These are phyloP conservation scores for Eumerus sabulonum DNA, from an alignment of 2,888 invertebrate genomes.

Conservation along the genomic window DNA sequence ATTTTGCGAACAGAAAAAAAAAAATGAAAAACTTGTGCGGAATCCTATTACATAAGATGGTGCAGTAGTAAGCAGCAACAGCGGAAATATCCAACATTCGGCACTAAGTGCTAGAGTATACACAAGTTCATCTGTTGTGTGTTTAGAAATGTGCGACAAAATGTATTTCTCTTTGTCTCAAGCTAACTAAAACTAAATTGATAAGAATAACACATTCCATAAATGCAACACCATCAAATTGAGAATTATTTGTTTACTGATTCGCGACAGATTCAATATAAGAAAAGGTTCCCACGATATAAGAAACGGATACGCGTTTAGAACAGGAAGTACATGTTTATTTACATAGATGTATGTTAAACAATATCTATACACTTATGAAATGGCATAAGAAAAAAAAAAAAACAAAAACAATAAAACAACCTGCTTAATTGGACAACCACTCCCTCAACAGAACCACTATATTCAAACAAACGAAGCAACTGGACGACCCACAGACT, in stretches of 20 bases:
- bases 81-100: constrained; percentile 46
- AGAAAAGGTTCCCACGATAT: too few relatives aligned
- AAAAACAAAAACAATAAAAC: constrained; percentile 14
- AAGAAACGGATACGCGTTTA: too few relatives aligned
- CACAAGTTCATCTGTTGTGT: constrained; percentile 50
- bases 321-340: too few relatives aligned
- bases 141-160: constrained; percentile 24
- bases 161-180: constrained; percentile 8
- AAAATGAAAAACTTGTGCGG: constrained; percentile 25
- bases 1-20: background rate
- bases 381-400: too few relatives aligned
- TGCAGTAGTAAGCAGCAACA: constrained; percentile 65
- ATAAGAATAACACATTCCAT: constrained; percentile 6
- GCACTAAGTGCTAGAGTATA: constrained; percentile 53
- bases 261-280: background rate
- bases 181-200: background rate
- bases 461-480: constrained; percentile 66
- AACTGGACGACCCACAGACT: constrained; percentile 70
- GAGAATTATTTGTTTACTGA: background rate
- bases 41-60: constrained; percentile 62
- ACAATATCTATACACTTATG: constrained; percentile 15
- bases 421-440: constrained; percentile 55
- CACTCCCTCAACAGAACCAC: constrained; percentile 55
- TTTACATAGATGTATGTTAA: too few relatives aligned
- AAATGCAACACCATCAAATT: background rate